Evolutionary conservation across 2,888 invertebrate species (phyloP).

Genomic region (Atherix ibis): DNA sequence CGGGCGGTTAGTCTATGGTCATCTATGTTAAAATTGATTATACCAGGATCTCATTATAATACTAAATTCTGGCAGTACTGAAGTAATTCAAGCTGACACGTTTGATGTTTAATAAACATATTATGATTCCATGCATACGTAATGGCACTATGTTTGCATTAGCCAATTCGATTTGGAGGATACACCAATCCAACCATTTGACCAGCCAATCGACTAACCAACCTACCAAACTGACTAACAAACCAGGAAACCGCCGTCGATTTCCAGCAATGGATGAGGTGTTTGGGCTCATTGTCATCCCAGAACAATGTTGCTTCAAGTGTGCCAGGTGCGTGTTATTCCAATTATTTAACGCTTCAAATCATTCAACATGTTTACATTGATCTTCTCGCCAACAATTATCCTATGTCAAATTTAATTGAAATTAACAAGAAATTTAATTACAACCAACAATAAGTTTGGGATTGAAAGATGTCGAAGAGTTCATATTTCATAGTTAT

Average conservation of each 20-base stretch:
- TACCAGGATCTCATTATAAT: slow-evolving; percentile 7
- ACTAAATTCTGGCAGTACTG: slow-evolving; percentile 11
- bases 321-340: slow-evolving; percentile 3
- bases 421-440: too few relatives aligned
- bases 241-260: too few relatives aligned
- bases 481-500: too few relatives aligned
- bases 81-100: slow-evolving; percentile 14
- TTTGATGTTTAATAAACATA: slow-evolving; percentile 15
- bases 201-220: background rate
- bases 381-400: too few relatives aligned
- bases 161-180: slow-evolving; percentile 7
- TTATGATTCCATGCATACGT: slow-evolving; percentile 15
- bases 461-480: too few relatives aligned
- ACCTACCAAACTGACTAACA: too few relatives aligned
- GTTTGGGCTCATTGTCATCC: too few relatives aligned
- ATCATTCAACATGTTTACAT: too few relatives aligned
- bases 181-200: background rate
- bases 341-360: slow-evolving; percentile 6
- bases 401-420: too few relatives aligned
- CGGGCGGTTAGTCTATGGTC: too few relatives aligned
- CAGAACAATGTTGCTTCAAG: slow-evolving; percentile 5
- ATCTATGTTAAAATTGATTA: slow-evolving; percentile 3
- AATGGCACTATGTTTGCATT: slow-evolving; percentile 13
- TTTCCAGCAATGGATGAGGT: too few relatives aligned
- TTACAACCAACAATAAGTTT: too few relatives aligned